Base-by-base conservation (phyloP, 2,888 invertebrate species). In the Nephrotoma appendiculata region DNA sequence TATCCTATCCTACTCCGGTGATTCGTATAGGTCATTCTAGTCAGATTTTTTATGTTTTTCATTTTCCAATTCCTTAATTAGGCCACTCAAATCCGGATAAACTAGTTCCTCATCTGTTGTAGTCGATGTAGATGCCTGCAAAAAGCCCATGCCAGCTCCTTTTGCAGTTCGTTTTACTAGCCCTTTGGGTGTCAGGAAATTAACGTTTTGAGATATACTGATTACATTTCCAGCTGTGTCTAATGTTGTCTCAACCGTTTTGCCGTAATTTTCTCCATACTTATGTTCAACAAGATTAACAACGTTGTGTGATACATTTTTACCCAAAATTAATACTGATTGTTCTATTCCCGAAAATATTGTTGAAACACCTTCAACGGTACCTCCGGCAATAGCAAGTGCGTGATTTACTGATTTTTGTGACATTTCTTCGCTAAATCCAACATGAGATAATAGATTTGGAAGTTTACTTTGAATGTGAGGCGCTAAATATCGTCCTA, bases 221-320 rank as follows among this genome's bases (percentile, higher is more conserved):
- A 94, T 94, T 0, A 95, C 93, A 91, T 96, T 95, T 7, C 96
- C 96, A 5, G 95, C 93, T 0, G 95, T 93, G 89, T 94, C 93
- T 85, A 96, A 92, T 0, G 95, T 94, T 89, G 95, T 93, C 85
- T 93, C 93, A 0, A 96, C 94, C 5, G 95, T 92, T 87, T 92
- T 92, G 0, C 95, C 95, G 42, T 94, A 95, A 15, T 95, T 93
- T 11, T 92, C 90, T 0, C 96, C 96, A 91, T 96, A 96, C 89
- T 94, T 95, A 89, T 96, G 94, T 88, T 94, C 92, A 71, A 96
- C 95, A 87, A 96, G 93, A 89, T 94, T 93, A 0, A 96, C 96
- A 0, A 96, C 96, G 90, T 96, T 96, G 88, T 95, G 92, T 86
- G 95, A 94, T 41, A 96, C 90, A 89, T 92, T 94, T 48, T 89